A percentile compares a stretch with the other conserved stretches of the same genome.
phyloP scores from a whole-genome alignment of 2,113 vertebrate genomes.

The Chaetodon trifascialis region DNA sequence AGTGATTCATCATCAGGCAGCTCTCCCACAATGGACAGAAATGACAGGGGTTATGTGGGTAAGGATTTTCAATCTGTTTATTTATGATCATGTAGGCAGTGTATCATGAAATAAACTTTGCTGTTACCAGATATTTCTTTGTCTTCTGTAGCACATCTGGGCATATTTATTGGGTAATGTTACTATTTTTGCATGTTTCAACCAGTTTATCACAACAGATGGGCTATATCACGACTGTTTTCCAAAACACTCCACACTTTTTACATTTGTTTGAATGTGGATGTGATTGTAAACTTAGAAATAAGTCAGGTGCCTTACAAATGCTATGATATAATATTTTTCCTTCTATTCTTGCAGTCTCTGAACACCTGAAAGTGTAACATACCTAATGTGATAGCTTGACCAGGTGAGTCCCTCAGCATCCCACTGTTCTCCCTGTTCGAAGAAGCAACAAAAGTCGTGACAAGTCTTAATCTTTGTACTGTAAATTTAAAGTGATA shows the following conservation, averaged over 20 bases:
- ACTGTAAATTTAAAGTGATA: not conserved
- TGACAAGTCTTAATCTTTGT: no score
- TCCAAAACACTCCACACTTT: no score
- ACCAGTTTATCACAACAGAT: not conserved
- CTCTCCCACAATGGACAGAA: slow-evolving; percentile 70
- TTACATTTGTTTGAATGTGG: no score
- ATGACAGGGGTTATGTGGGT: slow-evolving; percentile 76
- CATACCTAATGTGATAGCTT: not conserved
- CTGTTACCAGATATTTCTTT: slow-evolving; percentile 39
- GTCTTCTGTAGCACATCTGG: slow-evolving; percentile 19
- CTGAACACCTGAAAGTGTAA: not conserved
- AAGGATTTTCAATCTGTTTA: slow-evolving; percentile 81
- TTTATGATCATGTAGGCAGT: slow-evolving; percentile 80
- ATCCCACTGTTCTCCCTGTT: not conserved
- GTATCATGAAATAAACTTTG: slow-evolving; percentile 81
- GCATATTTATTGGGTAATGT: not conserved
- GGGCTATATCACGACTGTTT: not conserved
- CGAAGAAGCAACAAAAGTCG: not conserved
- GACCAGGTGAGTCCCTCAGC: not conserved
- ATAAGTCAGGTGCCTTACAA: no score
- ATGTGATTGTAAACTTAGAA: no score
- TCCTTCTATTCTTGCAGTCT: no score
- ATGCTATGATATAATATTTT: no score
- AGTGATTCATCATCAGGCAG: slow-evolving; percentile 68
- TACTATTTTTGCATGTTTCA: not conserved